A percentile compares a stretch with the other conserved stretches of the same genome.
These are phyloP conservation scores for Thryonomys swinderianus DNA, from an alignment of 2,113 vertebrate species.

Conservation along the genomic window DNA sequence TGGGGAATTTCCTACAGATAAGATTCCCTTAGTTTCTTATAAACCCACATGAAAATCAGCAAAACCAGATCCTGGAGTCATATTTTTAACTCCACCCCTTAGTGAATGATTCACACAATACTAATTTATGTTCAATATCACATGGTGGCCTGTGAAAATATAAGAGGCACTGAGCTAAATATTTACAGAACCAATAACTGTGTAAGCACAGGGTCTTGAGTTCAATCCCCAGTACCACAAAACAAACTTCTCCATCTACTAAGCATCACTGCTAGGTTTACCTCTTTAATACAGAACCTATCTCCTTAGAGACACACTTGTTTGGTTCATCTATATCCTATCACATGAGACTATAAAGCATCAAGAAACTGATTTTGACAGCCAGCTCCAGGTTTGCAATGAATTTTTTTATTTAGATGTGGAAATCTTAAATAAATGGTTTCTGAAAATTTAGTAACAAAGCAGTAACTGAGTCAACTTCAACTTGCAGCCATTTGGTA, in stretches of 20 bases:
- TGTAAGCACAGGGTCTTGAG: no score
- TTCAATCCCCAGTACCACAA: no score
- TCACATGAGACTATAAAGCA: not conserved
- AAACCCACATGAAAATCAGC: not conserved
- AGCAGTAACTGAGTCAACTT: slow-evolving; percentile 19
- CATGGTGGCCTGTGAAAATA: not conserved
- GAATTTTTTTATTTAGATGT: slow-evolving; percentile 11
- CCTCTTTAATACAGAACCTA: not conserved
- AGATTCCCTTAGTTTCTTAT: not conserved
- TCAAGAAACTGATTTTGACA: slow-evolving; percentile 31
- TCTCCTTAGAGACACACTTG: not conserved
- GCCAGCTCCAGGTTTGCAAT: not conserved
- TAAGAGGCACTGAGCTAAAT: no score
- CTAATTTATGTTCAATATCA: slow-evolving; percentile 8
- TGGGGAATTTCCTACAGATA: slow-evolving; percentile 11
- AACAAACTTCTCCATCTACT: not conserved
- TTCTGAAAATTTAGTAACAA: slow-evolving; percentile 51
- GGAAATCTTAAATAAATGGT: not conserved
- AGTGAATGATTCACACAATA: not conserved
- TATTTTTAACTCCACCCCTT: not conserved
- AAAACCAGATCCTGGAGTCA: not conserved
- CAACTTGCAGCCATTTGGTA: not conserved
- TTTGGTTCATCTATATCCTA: not conserved
- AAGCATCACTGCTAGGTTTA: not conserved
- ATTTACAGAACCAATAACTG: no score